Evolutionary conservation across 1,140 invertebrate genomes (phyloP).

Genomic region (Hyles vespertilio): DNA sequence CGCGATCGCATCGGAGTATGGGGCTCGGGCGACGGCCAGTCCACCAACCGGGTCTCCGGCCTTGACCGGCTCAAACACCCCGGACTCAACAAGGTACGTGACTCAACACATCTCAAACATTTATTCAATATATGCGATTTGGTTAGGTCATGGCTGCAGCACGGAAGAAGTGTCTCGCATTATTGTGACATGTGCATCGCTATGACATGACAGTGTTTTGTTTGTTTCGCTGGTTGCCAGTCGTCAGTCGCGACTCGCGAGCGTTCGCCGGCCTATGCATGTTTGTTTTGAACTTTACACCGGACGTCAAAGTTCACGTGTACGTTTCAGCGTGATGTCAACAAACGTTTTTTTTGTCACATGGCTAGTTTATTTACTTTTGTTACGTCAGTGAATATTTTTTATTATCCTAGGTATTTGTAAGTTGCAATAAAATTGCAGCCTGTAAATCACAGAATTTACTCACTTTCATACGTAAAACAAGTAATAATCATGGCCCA

Average conservation of each 20-base stretch:
- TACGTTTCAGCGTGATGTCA: constrained; percentile 25
- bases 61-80: constrained; percentile 86
- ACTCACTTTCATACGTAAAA: too few relatives aligned
- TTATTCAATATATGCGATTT: constrained; percentile 17
- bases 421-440: too few relatives aligned
- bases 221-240: background rate
- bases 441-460: too few relatives aligned
- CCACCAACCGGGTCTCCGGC: constrained; percentile 75
- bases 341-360: constrained; percentile 30
- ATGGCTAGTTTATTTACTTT: background rate
- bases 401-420: too few relatives aligned
- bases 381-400: background rate
- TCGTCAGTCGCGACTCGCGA: background rate
- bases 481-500: too few relatives aligned
- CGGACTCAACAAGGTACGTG: constrained; percentile 84
- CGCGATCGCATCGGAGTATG: constrained; percentile 80
- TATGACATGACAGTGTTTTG: constrained; percentile 6
- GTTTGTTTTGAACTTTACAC: constrained; percentile 40
- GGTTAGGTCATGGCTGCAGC: constrained; percentile 51
- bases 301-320: constrained; percentile 33
- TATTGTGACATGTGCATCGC: constrained; percentile 6
- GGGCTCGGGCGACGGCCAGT: constrained; percentile 75
- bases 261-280: constrained; percentile 24
- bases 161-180: background rate
- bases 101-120: constrained; percentile 1